Evolutionary conservation across 2,888 invertebrate genomes (phyloP), one percentile per base, ranked within the genome.

Genomic region (Pimpla rufipes): DNA sequence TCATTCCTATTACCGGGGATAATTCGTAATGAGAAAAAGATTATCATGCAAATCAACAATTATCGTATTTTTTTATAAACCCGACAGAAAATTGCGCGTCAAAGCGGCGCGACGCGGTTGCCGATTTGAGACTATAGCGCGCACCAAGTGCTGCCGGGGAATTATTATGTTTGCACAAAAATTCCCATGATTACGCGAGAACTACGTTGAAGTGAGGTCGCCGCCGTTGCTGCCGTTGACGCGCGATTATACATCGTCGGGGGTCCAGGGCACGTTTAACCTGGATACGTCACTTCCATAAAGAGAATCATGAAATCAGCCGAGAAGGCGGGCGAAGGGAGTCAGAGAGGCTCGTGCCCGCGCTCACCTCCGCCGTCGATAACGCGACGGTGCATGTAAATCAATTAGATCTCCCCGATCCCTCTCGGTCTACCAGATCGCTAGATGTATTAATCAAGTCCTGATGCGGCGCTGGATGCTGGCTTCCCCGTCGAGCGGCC

Each of bases 251-350:
- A 81, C 84, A 59, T 42, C 70, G 74, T 42, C 70, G 74, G 78
- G 79, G 83, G 88, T 81, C 81, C 83, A 83, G 70, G 76, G 76
- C 64, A 67, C 75, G 87, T 81, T 90, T 89, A 87, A 89, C 89
- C 89, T 81, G 84, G 64, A 85, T 88, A 85, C 88, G 90, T 90
- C 90, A 89, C 83, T 83, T 74, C 85, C 86, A 70, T 78, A 87
- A 89, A 87, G 79, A 78, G 86, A 87, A 86, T 80, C 80, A 78
- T 88, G 86, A 87, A 86, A 87, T 85, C 85, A 87, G 76, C 59
- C 82, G 77, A 47, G 64, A 73, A 76, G 81, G 73, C 37, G 21
- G 42, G 59, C 67, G 37, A n/a, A n/a, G 40, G 35, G 40, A 74
- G 29, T 29, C 29, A 29, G 29, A 5, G 29, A 59, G 68, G 13